Evolutionary conservation across 1,140 invertebrate genomes (phyloP).

Genomic region (Aphaenogaster floridana): DNA sequence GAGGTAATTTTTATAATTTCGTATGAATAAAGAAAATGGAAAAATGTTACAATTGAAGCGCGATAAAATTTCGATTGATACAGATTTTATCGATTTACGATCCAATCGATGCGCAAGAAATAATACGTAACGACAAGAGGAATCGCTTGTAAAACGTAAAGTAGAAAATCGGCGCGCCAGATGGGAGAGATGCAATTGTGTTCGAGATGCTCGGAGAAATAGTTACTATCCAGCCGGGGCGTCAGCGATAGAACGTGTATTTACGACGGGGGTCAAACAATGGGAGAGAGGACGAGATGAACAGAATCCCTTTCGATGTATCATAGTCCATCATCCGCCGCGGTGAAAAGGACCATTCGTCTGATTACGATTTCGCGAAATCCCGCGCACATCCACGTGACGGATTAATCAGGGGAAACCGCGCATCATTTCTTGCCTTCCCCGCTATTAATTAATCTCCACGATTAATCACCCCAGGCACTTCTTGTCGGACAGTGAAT

Average conservation of each 20-base stretch:
- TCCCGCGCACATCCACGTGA: constrained; percentile 61
- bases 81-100: background rate
- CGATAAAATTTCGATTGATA: constrained; percentile 1
- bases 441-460: constrained; percentile 78
- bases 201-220: constrained; percentile 38
- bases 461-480: constrained; percentile 76
- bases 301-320: constrained; percentile 66
- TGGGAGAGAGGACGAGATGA: constrained; percentile 46
- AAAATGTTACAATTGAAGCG: background rate
- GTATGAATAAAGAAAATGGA: background rate
- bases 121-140: constrained; percentile 12
- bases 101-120: background rate
- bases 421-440: constrained; percentile 73
- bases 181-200: constrained; percentile 52
- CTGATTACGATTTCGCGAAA: constrained; percentile 80
- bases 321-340: constrained; percentile 70
- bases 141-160: constrained; percentile 36
- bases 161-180: constrained; percentile 33
- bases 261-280: constrained; percentile 59
- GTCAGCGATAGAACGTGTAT: constrained; percentile 59
- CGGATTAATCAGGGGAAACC: constrained; percentile 75
- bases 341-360: constrained; percentile 80
- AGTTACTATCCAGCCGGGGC: constrained; percentile 36
- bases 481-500: constrained; percentile 70
- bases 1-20: background rate